Evolutionary conservation across 1,140 invertebrate species (phyloP), one percentile per base, ranked within the genome.

Genomic region (Tetranychus cinnabarinus): DNA sequence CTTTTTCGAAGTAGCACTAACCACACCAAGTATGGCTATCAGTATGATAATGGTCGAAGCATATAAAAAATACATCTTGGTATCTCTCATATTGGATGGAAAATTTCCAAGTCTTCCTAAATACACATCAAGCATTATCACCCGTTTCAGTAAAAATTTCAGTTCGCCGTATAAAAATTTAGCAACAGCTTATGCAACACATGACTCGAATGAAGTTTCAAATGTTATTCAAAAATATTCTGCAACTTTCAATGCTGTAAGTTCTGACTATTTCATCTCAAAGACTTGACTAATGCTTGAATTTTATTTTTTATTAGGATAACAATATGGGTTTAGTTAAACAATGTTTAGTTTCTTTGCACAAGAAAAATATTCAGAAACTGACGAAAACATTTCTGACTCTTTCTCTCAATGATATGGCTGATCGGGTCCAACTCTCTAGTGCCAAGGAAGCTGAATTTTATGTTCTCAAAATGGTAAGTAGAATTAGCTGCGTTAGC

Each of bases 321-420:
- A 73, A 70, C 56, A 80, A 80, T 66, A 72, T 75, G 65, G 79
- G 79, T 15, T 67, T 81, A 37, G 76, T 79, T 10, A 80, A 80
- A 64, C 77, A 86, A 77, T 88, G 92, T 58, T 73, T 89, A 48
- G 81, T 80, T 63, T 87, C 86, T 61, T 79, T 95, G 68, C 89
- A 89, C 69, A 95, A 92, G 73, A 91, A 92, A 71, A 96, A 92
- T 74, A 97, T 97, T 68, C 89, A 95, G 74, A 80, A 89, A 70
- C 76, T 97, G 58, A 97, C 92, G 42, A 95, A 95, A 75, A 97
- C 92, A 46, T 97, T 97, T 73, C 77, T 97, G 64, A 97, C 91
- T 0, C 75, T 97, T 56, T 95, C 89, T 37, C 75, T 97, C 61
- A 80, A 81, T 63, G 93, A 97, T 77, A 89, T 97, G 62, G 91